Base-by-base conservation (phyloP, 1,140 invertebrate species). In the Macrobrachium nipponense region DNA sequence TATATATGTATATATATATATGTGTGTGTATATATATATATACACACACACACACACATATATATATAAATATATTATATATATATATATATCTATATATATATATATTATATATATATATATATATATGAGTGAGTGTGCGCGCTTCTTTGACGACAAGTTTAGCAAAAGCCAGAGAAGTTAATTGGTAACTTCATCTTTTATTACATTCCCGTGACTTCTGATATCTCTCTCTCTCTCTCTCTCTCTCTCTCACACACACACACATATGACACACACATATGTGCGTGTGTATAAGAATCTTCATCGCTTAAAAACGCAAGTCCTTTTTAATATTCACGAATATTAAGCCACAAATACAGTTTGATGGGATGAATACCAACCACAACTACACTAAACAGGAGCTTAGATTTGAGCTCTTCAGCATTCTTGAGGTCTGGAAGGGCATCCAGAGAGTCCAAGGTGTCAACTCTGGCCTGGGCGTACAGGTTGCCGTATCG, bases 301-400 rank as follows among this genome's bases (percentile, higher is more conserved):
- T 36, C 27, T 36, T 36, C 27, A 36, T 36, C 27, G 27, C 27
- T 36, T 36, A 36, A 36, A 36, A 36, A 36, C 27, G 27, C 27
- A 4, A 2, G 27, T 36, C 27, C 27, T 36, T 36, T 36, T 36
- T 36, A 2, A 36, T 36, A 36, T 36, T 36, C 1, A 36, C 27
- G 27, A 36, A 36, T 4, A 4, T 36, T 36, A 36, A 36, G 1
- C 27, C 27, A 36, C 27, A 36, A 4, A 36, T 36, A 36, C 4
- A 1, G 27, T 36, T 36, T 36, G 27, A 36, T 36, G 27, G 27
- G 27, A 66, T 0, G 18, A 58, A 8, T 89, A 95, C 96, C 95
- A 92, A 98, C 97, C 91, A 98, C 97, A 89, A 98, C 94, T 70
- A 98, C 95, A 75, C 97, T 98, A 91, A 98, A 98, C 61, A 98